A percentile compares a stretch with the other conserved stretches of the same genome.
Evolutionary conservation across 1,140 invertebrate species (phyloP).

Genomic region (Oedothorax gibbosus): DNA sequence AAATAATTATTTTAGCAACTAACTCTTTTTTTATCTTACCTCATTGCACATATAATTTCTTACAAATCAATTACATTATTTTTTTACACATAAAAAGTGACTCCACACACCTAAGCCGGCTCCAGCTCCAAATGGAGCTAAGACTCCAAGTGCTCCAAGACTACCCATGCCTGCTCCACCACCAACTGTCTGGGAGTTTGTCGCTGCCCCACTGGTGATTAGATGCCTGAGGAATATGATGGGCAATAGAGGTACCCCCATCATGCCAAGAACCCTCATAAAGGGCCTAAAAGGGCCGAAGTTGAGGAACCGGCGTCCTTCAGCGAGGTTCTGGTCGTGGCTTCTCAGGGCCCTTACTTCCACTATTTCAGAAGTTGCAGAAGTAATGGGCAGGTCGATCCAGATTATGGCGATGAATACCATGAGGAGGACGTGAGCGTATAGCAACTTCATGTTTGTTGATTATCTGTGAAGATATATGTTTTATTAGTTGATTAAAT

Average conservation of each 20-base stretch:
- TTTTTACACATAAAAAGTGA: background rate
- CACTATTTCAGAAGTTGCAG: background rate
- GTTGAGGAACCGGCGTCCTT: conserved; percentile 42
- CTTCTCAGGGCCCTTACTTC: background rate
- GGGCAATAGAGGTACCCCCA: conserved; percentile 51
- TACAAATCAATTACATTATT: too few relatives aligned
- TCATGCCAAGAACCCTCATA: conserved; percentile 58
- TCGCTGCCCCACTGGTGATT: background rate
- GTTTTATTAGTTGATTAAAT: too few relatives aligned
- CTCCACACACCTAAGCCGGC: conserved; percentile 39
- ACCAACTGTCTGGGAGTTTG: conserved; percentile 14
- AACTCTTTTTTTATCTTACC: background rate
- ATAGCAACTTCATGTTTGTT: conserved; percentile 8
- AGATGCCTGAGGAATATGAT: conserved; percentile 27
- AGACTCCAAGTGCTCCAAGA: conserved; percentile 48
- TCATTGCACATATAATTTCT: background rate
- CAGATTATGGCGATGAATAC: conserved; percentile 9
- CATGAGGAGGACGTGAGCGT: background rate
- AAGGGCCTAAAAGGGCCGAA: conserved; percentile 43
- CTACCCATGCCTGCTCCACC: conserved; percentile 56
- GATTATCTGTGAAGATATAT: background rate
- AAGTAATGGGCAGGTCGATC: conserved; percentile 21
- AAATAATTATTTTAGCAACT: too few relatives aligned
- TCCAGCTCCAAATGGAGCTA: conserved; percentile 53
- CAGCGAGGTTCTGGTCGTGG: background rate